Conservation (phyloP, 2,888 invertebrate genomes). For the Parapristionchus giblindavisi region DNA sequence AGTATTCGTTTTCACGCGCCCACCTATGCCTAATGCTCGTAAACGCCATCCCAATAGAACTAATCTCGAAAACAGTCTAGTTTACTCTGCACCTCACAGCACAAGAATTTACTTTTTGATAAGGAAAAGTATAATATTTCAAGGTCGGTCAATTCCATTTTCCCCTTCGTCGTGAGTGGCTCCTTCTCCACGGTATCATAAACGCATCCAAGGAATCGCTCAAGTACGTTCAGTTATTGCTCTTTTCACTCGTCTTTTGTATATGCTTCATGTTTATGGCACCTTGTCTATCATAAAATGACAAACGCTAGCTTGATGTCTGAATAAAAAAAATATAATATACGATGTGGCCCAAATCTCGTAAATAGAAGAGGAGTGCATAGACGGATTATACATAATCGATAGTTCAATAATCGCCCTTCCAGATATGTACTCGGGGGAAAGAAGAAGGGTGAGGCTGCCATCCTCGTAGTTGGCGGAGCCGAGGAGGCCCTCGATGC, state of each 20-base stretch:
- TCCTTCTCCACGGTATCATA: conserved; percentile 38
- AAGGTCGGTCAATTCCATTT: conserved; percentile 35
- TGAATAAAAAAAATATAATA: neutral
- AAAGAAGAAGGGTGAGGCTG: conserved; percentile 48
- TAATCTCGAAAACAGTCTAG: too few relatives aligned
- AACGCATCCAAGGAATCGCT: conserved; percentile 37
- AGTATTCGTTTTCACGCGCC: too few relatives aligned
- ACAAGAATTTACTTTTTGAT: too few relatives aligned
- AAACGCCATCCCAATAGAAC: too few relatives aligned
- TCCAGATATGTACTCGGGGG: conserved; percentile 43
- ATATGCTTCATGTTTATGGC: too few relatives aligned
- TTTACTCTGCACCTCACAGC: too few relatives aligned
- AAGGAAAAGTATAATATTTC: neutral
- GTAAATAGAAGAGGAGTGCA: too few relatives aligned
- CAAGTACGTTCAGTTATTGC: neutral
- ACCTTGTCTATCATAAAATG: too few relatives aligned
- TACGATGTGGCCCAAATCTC: neutral
- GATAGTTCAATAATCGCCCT: neutral
- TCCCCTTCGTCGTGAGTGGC: conserved; percentile 31
- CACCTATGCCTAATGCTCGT: too few relatives aligned
- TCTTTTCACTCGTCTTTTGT: too few relatives aligned
- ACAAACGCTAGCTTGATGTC: too few relatives aligned
- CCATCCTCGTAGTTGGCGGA: conserved; percentile 60
- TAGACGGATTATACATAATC: too few relatives aligned
- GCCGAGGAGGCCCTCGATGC: conserved; percentile 62